Evolutionary conservation across 2,113 vertebrate genomes (phyloP).

Genomic region (Balaeniceps rex): DNA sequence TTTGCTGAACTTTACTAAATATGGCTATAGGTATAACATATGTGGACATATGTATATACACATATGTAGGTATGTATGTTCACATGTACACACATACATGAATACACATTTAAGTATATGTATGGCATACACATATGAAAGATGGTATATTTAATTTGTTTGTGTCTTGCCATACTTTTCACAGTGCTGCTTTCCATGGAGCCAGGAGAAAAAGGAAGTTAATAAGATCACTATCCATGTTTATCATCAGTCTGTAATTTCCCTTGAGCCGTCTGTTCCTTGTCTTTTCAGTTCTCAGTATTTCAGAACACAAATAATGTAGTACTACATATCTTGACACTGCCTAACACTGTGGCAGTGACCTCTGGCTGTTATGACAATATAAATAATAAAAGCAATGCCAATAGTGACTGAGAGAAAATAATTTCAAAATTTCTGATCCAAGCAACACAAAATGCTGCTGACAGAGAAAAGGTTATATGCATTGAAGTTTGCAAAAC

Average conservation of each 20-base stretch:
- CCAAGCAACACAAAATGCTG: background rate
- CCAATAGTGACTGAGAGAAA: background rate
- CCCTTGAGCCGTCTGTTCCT: background rate
- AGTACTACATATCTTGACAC: background rate
- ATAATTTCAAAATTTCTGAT: background rate
- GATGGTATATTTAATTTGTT: background rate
- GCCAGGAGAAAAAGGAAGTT: background rate
- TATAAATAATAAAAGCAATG: background rate
- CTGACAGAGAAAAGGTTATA: background rate
- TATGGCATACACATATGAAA: background rate
- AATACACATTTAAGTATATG: background rate
- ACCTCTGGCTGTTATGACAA: background rate
- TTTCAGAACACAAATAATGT: background rate
- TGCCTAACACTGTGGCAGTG: background rate
- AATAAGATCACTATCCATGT: background rate
- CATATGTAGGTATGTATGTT: rapidly evolving
- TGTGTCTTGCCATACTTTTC: background rate
- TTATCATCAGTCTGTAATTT: background rate
- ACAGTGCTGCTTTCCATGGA: background rate
- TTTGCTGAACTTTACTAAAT: too few relatives aligned
- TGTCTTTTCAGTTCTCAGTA: background rate
- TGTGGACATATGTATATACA: background rate
- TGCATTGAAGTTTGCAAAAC: background rate
- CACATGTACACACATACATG: background rate
- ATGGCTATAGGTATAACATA: too few relatives aligned